Percentiles rank a stretch among this genome's conserved stretches.
Conservation (phyloP, 2,888 invertebrate species). For the Anagyrus pseudococci region DNA sequence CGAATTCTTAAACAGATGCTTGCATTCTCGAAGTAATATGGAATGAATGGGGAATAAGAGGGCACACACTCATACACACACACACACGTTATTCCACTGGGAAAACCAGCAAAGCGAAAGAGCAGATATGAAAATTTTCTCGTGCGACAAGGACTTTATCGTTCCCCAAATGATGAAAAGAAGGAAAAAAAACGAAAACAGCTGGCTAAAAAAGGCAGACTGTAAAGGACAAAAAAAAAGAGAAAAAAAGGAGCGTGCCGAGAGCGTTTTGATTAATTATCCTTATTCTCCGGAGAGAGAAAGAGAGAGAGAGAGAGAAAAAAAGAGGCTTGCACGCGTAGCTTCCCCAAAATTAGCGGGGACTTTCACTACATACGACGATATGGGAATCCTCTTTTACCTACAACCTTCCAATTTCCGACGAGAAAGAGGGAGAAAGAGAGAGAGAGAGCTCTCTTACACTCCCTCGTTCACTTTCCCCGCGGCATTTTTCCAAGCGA, state of each 20-base stretch:
- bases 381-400: slow-evolving; percentile 34
- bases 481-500: slow-evolving; percentile 39
- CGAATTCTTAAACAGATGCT: slow-evolving; percentile 20
- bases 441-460: not conserved
- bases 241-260: slow-evolving; percentile 10
- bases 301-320: not conserved
- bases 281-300: slow-evolving; percentile 22
- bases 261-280: slow-evolving; percentile 39
- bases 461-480: slow-evolving; percentile 12
- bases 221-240: not conserved
- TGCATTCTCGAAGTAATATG: slow-evolving; percentile 7
- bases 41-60: slow-evolving; percentile 18
- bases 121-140: slow-evolving; percentile 35
- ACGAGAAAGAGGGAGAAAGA: no score
- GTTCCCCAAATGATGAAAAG: slow-evolving; percentile 4
- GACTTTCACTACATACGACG: slow-evolving; percentile 3
- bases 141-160: slow-evolving; percentile 29
- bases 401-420: slow-evolving; percentile 41
- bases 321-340: slow-evolving; percentile 13
- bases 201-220: not conserved
- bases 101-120: slow-evolving; percentile 10
- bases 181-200: not conserved
- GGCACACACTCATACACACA: no score
- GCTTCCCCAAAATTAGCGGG: slow-evolving; percentile 36
- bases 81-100: slow-evolving; percentile 24